These are phyloP conservation scores for Schizothorax lantsangensis DNA, from an alignment of 2,797 vertebrate species.

Conservation along the genomic window DNA sequence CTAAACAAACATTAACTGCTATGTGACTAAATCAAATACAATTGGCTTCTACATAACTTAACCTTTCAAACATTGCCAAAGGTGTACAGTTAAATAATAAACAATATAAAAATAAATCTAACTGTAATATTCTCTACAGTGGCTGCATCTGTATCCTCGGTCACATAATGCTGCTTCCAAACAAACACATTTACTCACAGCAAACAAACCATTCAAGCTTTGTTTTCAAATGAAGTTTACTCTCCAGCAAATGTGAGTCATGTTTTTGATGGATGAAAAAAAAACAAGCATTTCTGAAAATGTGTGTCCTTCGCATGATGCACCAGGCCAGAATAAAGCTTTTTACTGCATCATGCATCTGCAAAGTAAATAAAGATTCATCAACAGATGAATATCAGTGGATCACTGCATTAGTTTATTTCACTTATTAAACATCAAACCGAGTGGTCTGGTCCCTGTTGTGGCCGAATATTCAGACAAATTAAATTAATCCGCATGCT, in stretches of 20 bases:
- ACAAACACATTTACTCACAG: conserved; percentile 1
- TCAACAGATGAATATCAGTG: neutral
- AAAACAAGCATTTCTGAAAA: neutral
- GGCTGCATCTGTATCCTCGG: neutral
- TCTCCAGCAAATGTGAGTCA: neutral
- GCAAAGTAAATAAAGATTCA: neutral
- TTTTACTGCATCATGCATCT: too few relatives aligned
- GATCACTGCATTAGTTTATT: neutral
- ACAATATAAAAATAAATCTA: neutral
- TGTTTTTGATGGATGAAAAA: neutral
- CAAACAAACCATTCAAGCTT: neutral
- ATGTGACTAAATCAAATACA: neutral
- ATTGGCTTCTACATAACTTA: neutral
- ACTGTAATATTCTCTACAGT: neutral
- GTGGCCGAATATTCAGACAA: neutral
- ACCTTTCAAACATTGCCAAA: neutral
- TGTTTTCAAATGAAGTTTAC: neutral
- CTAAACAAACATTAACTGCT: neutral
- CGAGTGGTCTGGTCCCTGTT: neutral
- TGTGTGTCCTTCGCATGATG: neutral
- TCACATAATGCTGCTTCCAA: neutral
- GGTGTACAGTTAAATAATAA: neutral
- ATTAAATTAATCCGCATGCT: neutral
- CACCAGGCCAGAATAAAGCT: neutral
- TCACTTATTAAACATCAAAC: neutral